phyloP scores from a whole-genome alignment of 2,113 vertebrate species.

The Laterallus jamaicensis region DNA sequence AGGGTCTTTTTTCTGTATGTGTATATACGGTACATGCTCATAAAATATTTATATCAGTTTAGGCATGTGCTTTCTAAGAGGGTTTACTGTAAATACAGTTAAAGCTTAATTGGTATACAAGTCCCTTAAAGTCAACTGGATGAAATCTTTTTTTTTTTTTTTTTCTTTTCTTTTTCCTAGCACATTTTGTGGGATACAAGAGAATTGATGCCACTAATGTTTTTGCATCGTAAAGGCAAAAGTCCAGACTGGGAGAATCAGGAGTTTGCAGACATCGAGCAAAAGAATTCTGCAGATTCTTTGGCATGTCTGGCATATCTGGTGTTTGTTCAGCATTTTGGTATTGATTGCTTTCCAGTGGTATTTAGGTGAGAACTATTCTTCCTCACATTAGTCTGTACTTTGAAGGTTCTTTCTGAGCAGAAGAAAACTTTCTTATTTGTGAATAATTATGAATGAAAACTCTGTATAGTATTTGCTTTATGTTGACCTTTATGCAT shows the following conservation, averaged over 20 bases:
- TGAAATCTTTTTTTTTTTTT: background rate
- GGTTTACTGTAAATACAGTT: background rate
- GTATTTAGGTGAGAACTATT: conserved; percentile 85
- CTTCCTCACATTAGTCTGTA: background rate
- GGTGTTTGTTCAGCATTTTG: conserved; percentile 89
- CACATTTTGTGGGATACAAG: conserved; percentile 70
- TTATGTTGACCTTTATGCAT: background rate
- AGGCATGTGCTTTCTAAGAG: background rate
- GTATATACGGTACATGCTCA: background rate
- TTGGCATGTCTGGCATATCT: conserved; percentile 90
- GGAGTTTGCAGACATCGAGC: conserved; percentile 72
- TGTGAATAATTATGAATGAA: background rate
- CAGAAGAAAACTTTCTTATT: background rate
- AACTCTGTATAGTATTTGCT: background rate
- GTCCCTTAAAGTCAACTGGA: background rate
- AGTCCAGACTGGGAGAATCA: conserved; percentile 61
- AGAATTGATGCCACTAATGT: conserved; percentile 69
- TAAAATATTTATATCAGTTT: background rate
- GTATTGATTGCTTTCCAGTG: conserved; percentile 81
- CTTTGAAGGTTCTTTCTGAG: background rate
- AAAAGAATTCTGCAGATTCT: conserved; percentile 76
- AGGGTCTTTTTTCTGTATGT: background rate
- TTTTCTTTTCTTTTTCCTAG: conserved; percentile 11
- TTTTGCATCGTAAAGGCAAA: conserved; percentile 62
- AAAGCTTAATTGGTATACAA: background rate